Evolutionary conservation across 2,113 vertebrate species (phyloP).

Genomic region (Coracopsis vasa): DNA sequence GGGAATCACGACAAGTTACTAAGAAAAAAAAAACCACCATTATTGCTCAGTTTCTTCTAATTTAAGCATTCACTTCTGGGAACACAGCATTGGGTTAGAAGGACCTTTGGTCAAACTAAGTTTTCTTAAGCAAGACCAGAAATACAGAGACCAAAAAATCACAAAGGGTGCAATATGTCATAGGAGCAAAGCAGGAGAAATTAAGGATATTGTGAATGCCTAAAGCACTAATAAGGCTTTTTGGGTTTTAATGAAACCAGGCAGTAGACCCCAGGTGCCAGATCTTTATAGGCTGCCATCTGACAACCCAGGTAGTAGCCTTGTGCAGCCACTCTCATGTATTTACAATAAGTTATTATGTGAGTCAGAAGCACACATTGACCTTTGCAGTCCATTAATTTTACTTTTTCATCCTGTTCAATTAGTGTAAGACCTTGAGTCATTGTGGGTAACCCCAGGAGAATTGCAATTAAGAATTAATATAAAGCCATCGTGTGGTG

Average conservation of each 20-base stretch:
- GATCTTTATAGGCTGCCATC: not conserved
- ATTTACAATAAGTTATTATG: conserved; percentile 13
- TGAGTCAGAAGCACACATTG: conserved; percentile 28
- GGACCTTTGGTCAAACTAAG: not conserved
- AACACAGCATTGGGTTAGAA: not conserved
- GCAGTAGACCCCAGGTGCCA: not conserved
- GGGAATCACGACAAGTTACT: not conserved
- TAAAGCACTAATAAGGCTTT: not conserved
- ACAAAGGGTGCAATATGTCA: not conserved
- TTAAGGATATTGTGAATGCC: not conserved
- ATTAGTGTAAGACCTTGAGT: conserved; percentile 59
- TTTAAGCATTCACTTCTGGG: not conserved
- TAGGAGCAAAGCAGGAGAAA: not conserved
- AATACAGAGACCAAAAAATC: not conserved
- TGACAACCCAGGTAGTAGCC: not conserved
- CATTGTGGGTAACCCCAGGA: conserved; percentile 21
- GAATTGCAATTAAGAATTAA: conserved; percentile 50
- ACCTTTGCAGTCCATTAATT: conserved; percentile 65
- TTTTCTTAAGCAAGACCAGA: not conserved
- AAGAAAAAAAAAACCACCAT: not conserved
- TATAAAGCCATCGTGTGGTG: not conserved
- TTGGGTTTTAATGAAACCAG: not conserved
- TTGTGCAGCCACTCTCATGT: not conserved
- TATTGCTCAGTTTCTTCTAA: not conserved
- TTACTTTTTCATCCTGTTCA: conserved; percentile 58